Evolutionary conservation across 2,113 vertebrate species (phyloP), one percentile per base, ranked within the genome.

Genomic region (Sakesphorus luctuosus): DNA sequence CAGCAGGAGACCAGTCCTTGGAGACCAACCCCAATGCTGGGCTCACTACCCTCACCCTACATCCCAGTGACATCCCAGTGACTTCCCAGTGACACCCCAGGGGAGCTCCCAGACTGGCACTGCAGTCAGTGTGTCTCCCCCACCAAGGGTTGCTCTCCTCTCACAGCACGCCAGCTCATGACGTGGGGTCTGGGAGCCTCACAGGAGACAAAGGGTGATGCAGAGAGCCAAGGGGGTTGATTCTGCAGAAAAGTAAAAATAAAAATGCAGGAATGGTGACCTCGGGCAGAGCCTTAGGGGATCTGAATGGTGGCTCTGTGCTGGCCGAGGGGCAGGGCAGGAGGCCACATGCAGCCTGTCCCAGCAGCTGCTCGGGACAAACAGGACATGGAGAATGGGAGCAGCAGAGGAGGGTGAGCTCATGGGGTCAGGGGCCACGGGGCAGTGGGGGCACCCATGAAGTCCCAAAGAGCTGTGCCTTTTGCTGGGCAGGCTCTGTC

Each of bases 281-380:
- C 94, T 87, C 43, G 0, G 68, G 66, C 87, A 92, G 69, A 52
- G 93, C 58, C 71, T 8, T 5, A 10, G 36, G 92, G 76, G 59
- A 72, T 36, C 62, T 96, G 93, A 97, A 97, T 96, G 90, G 95
- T 26, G 84, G 43, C 88, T 96, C 96, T 97, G 94, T 97, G 90
- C 80, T 5, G 36, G 44, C 10, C 0, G 35, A 71, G 80, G 66
- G 35, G 26, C 93, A 92, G 97, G 90, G 87, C 56, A 73, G 55
- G 46, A 94, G 80, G 96, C 88, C 71, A 40, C 71, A 69, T 38
- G 44, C 80, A 83, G 91, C 38, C 56, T 55, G 62, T 78, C 84
- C 71, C 72, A 35, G 79, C 96, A 94, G 93, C 96, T 96, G 94
- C 66, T 59, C 0, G 5, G 68, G 90, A 93, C 79, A 94, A 90